Base-by-base conservation (phyloP, 2,113 vertebrate genomes). In the Toxotes chatareus region DNA sequence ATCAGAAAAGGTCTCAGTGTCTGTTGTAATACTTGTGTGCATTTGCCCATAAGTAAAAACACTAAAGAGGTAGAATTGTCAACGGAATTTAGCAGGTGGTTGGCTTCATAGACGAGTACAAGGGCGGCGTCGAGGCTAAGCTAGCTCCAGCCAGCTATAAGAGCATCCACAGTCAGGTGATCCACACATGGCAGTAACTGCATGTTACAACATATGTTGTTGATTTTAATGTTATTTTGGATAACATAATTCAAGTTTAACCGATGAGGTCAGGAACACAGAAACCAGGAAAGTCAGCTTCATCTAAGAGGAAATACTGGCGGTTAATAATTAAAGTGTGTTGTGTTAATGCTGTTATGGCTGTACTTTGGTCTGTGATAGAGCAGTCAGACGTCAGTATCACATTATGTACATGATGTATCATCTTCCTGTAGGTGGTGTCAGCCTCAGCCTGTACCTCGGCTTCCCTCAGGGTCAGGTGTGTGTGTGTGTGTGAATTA, bases 401-500 rank as follows among this genome's bases (percentile, higher is more conserved):
- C 66, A 47, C 31, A 10, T 34, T 14, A 14, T 36, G 27, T 44
- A 13, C 34, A 27, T 34, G 42, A 31, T 10, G 38, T n/a, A 21
- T 79, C 27, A 5, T 55, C 62, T 68, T 73, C 74, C 56, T 61
- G 1, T 51, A 23, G 60, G 4, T 17, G 57, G 16, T 47, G 38
- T 64, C 73, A 21, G 23, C 32, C 13, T 42, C 73, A 19, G 47
- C 21, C 12, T 55, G 55, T 21, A 17, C 40, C 36, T 16, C 32
- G 0, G 23, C 11, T 32, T 7, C 19, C 71, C 71, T 36, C 17
- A 46, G 72, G 77, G 7, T 46, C 7, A 65, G 66, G 72, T 65
- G 82, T 71, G 82, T 76, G 83, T 81, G 14, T 51, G 56, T 27
- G 56, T 27, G 60, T 75, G 63, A 3, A 47, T 23, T 16, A 66